A percentile compares a stretch with the other conserved stretches of the same genome.
Conservation (phyloP, 1,140 invertebrate genomes). For the Notospermus geniculatus region DNA sequence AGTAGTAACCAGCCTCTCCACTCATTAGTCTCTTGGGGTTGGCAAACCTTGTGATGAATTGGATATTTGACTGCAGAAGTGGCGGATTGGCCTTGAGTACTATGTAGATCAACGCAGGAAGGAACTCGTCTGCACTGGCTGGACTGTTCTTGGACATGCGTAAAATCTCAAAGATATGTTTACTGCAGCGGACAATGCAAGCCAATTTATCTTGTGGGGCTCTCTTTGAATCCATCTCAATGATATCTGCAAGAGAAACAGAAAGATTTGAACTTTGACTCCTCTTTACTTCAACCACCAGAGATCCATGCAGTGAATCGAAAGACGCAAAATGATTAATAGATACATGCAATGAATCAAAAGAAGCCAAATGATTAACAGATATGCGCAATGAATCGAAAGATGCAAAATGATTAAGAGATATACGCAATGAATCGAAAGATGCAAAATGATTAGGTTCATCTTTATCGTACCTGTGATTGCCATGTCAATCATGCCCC, state of each 20-base stretch:
- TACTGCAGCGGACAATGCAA: conserved; percentile 85
- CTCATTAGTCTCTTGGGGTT: conserved; percentile 89
- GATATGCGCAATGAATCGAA: too few relatives aligned
- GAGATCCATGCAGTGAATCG: too few relatives aligned
- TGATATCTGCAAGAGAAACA: conserved; percentile 72
- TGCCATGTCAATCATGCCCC: conserved; percentile 84
- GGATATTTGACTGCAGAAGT: conserved; percentile 94
- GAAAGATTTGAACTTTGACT: conserved; percentile 3
- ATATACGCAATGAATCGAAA: too few relatives aligned
- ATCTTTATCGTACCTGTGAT: conserved; percentile 70
- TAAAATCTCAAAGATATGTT: conserved; percentile 86
- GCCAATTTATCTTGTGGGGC: conserved; percentile 91
- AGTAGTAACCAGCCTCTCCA: conserved; percentile 97
- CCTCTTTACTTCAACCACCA: too few relatives aligned
- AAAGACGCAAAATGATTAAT: too few relatives aligned
- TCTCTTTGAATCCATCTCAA: conserved; percentile 90
- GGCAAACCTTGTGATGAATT: conserved; percentile 89
- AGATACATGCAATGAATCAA: too few relatives aligned
- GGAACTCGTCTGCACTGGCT: conserved; percentile 95
- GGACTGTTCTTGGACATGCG: conserved; percentile 58
- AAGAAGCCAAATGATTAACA: too few relatives aligned
- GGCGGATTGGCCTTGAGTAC: conserved; percentile 97
- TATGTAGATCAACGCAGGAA: conserved; percentile 95
- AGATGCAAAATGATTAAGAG: too few relatives aligned
- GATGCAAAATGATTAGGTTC: too few relatives aligned